A percentile compares a stretch with the other conserved stretches of the same genome.
These are phyloP conservation scores for Caenorhabditis becei DNA, from an alignment of 2,888 invertebrate genomes.

Conservation along the genomic window DNA sequence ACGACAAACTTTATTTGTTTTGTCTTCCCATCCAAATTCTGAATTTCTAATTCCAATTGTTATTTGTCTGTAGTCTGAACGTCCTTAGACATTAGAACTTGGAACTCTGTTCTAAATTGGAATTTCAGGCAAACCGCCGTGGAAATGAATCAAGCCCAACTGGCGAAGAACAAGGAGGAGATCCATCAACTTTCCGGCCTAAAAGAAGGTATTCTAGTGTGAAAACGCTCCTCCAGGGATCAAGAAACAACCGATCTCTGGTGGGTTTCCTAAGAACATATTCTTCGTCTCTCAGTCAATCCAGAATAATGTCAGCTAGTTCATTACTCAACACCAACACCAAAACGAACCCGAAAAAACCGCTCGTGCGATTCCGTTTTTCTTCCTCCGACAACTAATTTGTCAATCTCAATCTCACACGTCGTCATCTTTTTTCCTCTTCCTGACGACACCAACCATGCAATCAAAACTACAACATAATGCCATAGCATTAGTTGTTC, in stretches of 20 bases:
- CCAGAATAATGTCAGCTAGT: conserved; percentile 36
- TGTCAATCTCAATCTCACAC: conserved; percentile 36
- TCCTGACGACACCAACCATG: not conserved
- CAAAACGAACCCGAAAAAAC: no score
- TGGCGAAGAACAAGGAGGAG: conserved; percentile 34
- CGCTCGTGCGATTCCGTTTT: no score
- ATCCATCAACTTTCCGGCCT: conserved; percentile 43
- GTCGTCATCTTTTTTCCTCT: conserved; percentile 1
- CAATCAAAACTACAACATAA: not conserved
- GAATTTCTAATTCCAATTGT: no score
- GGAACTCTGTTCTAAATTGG: not conserved
- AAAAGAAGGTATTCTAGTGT: conserved; percentile 46
- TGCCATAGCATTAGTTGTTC: not conserved
- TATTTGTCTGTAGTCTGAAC: no score
- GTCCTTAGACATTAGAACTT: no score
- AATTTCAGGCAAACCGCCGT: conserved; percentile 23
- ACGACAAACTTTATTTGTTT: no score
- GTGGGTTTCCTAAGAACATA: no score
- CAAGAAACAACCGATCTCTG: no score
- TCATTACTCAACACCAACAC: conserved; percentile 36
- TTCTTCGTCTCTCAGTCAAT: not conserved
- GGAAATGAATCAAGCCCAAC: conserved; percentile 46
- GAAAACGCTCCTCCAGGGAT: not conserved
- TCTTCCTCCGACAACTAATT: conserved; percentile 25
- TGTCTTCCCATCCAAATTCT: no score